Base-by-base conservation (phyloP, 1,140 invertebrate genomes). In the Calliphora vicina region DNA sequence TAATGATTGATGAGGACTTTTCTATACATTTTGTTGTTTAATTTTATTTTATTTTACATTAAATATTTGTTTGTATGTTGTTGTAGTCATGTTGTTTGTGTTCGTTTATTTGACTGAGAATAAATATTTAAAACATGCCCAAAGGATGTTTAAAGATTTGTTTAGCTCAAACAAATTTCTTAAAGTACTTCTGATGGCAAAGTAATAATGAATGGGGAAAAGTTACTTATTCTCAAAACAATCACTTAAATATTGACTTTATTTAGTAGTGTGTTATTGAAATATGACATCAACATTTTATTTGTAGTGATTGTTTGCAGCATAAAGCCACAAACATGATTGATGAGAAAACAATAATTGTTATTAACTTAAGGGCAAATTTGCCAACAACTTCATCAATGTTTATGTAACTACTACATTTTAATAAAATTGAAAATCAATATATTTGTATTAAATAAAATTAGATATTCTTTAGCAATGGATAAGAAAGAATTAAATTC, bases 251-350 rank as follows among this genome's bases (percentile, higher is more conserved):
- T 67, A 67, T 67, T 67, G 61, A 67, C 61, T 67, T 67, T 67
- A 67, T 67, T 67, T 57, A 57, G 50, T n/a, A 67, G 17, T 10
- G 61, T 67, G 61, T 23, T 67, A 67, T 67, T 23, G 61, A 67
- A 67, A 23, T 67, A 67, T 67, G 61, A 67, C 61, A 67, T 20
- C n/a, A 67, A 67, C n/a, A 67, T 67, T 67, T 67, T 20, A 67
- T 25, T 67, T 20, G 20, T 10, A 67, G 12, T 50, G 45, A 50
- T 17, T 50, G 45, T 50, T 50, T 17, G 45, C 4, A 15, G 17
- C 17, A 50, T 50, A n/a, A 50, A 35, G 35, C 35, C 5, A 35
- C 35, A 35, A 35, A 50, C 12, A 50, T 50, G 45, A 50, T 50
- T 50, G 45, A 50, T 50, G 45, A 50, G 45, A 50, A 50, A 35